Percentiles rank a stretch among this genome's conserved stretches.
These are phyloP conservation scores for Lycaena phlaeas DNA, from an alignment of 2,888 invertebrate species.

Conservation along the genomic window DNA sequence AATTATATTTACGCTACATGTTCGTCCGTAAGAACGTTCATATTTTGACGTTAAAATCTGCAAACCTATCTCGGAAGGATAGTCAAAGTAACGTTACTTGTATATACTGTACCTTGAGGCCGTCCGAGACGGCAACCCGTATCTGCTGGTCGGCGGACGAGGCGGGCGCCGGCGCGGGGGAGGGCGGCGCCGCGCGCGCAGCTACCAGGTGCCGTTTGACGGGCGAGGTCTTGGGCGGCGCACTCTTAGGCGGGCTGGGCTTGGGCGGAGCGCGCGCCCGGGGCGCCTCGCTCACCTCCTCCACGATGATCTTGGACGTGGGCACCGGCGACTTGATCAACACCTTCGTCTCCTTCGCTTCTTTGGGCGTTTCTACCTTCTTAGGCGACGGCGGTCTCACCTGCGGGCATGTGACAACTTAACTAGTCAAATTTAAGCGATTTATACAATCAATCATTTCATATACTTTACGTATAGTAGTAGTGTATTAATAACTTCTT, in stretches of 20 bases:
- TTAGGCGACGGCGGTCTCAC: slow-evolving; percentile 13
- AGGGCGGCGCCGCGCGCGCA: not conserved
- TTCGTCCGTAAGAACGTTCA: no score
- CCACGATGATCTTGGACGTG: slow-evolving; percentile 30
- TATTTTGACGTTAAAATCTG: no score
- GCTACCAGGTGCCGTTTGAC: slow-evolving; percentile 47
- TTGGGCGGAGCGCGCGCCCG: not conserved
- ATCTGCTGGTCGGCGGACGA: slow-evolving; percentile 25
- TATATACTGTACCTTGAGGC: slow-evolving; percentile 36
- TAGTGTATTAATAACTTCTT: no score
- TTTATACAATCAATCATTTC: no score
- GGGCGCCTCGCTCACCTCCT: slow-evolving; percentile 40
- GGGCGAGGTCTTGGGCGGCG: slow-evolving; percentile 37
- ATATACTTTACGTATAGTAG: no score
- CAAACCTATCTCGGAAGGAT: no score
- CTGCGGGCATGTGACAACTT: no score
- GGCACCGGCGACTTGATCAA: slow-evolving; percentile 16
- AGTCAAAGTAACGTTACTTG: no score
- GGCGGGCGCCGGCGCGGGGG: no score
- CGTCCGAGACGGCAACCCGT: slow-evolving; percentile 53
- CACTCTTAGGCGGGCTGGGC: slow-evolving; percentile 1
- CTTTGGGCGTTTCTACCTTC: slow-evolving; percentile 18
- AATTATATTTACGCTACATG: no score
- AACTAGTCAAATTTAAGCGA: no score
- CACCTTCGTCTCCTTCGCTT: slow-evolving; percentile 11